Evolutionary conservation across 2,888 invertebrate genomes (phyloP), one percentile per base, ranked within the genome.

Genomic region (Macrophya alboannulata): DNA sequence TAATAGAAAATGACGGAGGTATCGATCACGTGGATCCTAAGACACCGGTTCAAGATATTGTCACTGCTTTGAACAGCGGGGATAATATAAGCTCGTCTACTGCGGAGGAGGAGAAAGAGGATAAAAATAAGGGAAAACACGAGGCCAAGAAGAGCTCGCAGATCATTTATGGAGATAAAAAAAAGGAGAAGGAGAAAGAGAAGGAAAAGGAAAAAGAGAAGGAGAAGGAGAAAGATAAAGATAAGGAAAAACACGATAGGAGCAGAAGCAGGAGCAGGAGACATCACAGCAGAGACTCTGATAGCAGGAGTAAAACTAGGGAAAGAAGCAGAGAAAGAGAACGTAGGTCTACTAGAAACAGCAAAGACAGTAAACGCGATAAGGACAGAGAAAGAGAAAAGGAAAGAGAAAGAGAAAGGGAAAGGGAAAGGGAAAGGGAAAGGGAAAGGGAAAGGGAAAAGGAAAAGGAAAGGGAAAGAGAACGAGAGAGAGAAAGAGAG

Each of bases 21-120:
- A 93, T 96, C 81, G 96, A 96, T 89, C 95, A 95, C 9, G 91
- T 92, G 8, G 93, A 93, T 88, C 92, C 92, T 0, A 95, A 95
- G 90, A 95, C 96, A 4, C 95, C 96, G 0, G 95, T 96, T 0
- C 96, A 96, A 89, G 96, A 96, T 91, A 95, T 96, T 17, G 96
- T 96, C 0, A 94, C 95, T 0, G 96, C 95, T 2, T 90, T 96
- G 15, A 96, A 96, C 90, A 95, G 92, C 76, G 90, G 91, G 25
- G 89, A 91, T 6, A 89, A 87, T 17, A 89, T 91, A 84, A 88
- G 87, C 3, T 90, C 90, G 12, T 87, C 87, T 4, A 90, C 88
- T 2, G 88, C 89, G 0, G 91, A 91, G 45, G 90, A 91, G 1
- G 87, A 86, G 59, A 86, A 87, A 84, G 84, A 21, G 9, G 40